Conservation (phyloP, 64 coral and sea anemone species). For the Stichodactyla helianthus region DNA sequence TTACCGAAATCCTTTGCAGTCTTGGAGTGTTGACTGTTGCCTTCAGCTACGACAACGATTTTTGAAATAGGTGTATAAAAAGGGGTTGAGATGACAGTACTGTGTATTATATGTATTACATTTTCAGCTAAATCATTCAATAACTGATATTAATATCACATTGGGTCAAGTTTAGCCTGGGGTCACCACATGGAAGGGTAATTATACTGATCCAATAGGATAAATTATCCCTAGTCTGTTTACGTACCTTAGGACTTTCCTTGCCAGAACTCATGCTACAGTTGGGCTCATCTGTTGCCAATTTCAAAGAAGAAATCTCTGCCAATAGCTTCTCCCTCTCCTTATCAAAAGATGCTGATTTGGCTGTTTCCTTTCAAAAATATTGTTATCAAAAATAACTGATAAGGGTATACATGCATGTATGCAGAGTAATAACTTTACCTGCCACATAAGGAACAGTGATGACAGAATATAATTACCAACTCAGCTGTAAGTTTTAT, state of each 20-base stretch:
- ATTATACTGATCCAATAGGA: neutral
- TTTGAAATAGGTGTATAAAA: too few species aligned
- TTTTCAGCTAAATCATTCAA: neutral
- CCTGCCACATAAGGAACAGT: too few species aligned
- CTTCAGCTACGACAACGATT: too few species aligned
- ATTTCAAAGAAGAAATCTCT: constrained; percentile 64
- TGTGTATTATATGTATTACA: too few species aligned
- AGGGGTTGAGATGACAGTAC: too few species aligned
- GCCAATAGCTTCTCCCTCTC: constrained; percentile 59
- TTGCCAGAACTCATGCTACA: neutral
- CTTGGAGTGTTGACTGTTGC: too few species aligned
- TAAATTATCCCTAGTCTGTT: neutral
- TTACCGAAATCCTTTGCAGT: too few species aligned
- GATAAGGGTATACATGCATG: too few species aligned
- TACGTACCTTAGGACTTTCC: constrained; percentile 10
- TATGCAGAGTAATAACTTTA: too few species aligned
- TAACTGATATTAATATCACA: neutral
- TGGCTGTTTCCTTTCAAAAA: constrained; percentile 39
- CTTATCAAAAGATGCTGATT: constrained; percentile 43
- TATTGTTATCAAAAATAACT: neutral
- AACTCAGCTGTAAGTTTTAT: too few species aligned
- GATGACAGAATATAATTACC: too few species aligned
- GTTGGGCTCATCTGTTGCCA: constrained; percentile 11
- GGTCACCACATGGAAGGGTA: too few species aligned
- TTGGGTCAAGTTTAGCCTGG: neutral